Conservation (phyloP, 2,113 vertebrate species). For the Neodontobutis hainanensis region DNA sequence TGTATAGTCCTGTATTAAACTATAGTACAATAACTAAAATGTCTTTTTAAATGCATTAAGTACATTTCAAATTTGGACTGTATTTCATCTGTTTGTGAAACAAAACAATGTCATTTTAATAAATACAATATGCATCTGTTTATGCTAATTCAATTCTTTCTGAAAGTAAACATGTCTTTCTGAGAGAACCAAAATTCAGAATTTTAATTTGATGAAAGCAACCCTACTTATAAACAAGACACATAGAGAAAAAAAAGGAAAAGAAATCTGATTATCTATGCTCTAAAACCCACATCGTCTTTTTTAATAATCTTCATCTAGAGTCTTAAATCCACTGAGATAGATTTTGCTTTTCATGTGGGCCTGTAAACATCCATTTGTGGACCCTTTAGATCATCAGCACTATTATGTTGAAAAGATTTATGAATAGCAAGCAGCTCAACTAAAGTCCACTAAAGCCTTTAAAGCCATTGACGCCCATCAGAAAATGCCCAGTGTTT, state of each 20-base stretch:
- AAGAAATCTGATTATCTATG: conserved; percentile 4
- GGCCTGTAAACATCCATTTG: neutral
- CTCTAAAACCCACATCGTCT: neutral
- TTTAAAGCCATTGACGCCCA: conserved; percentile 22
- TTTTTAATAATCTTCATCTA: conserved; percentile 2
- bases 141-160: conserved; percentile 1
- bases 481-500: conserved; percentile 5
- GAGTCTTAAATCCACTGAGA: neutral
- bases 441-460: conserved; percentile 24
- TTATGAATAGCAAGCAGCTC: conserved; percentile 41
- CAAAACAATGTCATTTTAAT: neutral
- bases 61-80: no score
- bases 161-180: neutral
- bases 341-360: neutral
- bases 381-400: conserved; percentile 18
- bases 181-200: neutral
- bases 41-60: no score
- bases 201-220: neutral
- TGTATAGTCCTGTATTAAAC: no score
- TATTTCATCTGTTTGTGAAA: no score
- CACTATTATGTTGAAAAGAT: conserved; percentile 25
- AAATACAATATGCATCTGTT: neutral
- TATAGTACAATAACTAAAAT: no score
- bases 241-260: neutral
- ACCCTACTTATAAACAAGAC: neutral